Percentiles rank a stretch among this genome's conserved stretches.
phyloP scores from a whole-genome alignment of 2,113 vertebrate genomes.

The Lipophrys pholis region DNA sequence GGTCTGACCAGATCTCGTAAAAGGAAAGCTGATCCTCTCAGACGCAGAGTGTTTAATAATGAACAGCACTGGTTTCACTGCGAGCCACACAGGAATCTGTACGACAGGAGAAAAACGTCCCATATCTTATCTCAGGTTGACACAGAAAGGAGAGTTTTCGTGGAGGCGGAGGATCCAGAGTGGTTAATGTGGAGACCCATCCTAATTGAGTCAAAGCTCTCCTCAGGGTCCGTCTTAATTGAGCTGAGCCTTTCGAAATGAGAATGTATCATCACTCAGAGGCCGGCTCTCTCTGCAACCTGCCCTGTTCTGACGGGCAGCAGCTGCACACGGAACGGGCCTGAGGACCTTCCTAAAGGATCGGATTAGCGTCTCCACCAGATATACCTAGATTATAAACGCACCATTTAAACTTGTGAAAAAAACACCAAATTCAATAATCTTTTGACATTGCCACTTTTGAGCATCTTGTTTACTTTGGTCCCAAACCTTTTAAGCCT shows the following conservation, averaged over 20 bases:
- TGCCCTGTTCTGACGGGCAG: constrained; percentile 33
- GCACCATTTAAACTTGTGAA: too few relatives aligned
- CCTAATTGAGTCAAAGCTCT: constrained; percentile 75
- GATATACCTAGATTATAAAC: too few relatives aligned
- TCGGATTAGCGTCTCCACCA: constrained; percentile 37
- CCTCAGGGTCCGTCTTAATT: constrained; percentile 74
- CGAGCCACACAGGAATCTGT: neutral
- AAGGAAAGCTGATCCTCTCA: too few relatives aligned
- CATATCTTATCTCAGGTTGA: constrained; percentile 1
- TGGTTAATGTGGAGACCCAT: constrained; percentile 72
- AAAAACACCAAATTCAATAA: too few relatives aligned
- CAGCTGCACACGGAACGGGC: constrained; percentile 28
- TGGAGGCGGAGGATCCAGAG: constrained; percentile 42
- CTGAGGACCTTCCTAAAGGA: constrained; percentile 29
- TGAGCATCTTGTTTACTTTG: too few relatives aligned
- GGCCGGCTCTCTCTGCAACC: constrained; percentile 54
- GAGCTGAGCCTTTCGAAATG: constrained; percentile 70
- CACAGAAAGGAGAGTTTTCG: constrained; percentile 23
- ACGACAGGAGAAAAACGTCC: neutral
- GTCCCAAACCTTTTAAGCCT: too few relatives aligned
- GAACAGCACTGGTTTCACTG: constrained; percentile 1
- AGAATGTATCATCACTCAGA: constrained; percentile 72
- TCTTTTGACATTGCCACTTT: too few relatives aligned
- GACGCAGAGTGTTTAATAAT: neutral
- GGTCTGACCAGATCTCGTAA: too few relatives aligned